These are phyloP conservation scores for Eulemur albifrons DNA, from an alignment of 2,797 vertebrate species.

Conservation along the genomic window DNA sequence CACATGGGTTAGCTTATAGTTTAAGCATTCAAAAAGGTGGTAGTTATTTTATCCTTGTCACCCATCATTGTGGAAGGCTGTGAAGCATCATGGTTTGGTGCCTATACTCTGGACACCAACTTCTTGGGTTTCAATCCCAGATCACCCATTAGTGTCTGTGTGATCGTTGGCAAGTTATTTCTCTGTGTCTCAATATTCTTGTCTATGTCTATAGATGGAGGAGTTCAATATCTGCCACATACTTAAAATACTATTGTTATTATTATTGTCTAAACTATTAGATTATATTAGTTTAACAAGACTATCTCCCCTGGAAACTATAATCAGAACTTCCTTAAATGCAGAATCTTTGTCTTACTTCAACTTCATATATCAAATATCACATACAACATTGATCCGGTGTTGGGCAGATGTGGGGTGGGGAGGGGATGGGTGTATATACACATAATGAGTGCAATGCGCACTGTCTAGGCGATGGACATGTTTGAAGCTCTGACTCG, in stretches of 20 bases:
- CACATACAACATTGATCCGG: neutral
- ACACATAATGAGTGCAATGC: too few species aligned
- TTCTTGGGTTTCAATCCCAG: neutral
- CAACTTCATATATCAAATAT: neutral
- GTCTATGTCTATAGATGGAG: neutral
- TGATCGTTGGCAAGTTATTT: neutral
- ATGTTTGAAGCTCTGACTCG: too few species aligned
- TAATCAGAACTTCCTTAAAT: neutral
- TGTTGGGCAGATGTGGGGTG: too few species aligned
- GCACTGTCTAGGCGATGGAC: too few species aligned
- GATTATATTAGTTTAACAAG: neutral
- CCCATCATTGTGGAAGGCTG: neutral
- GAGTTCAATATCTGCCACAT: neutral
- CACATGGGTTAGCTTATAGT: neutral
- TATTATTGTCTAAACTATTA: neutral
- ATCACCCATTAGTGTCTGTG: neutral
- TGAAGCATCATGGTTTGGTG: neutral
- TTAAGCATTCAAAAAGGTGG: neutral
- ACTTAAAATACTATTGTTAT: neutral
- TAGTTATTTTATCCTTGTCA: neutral
- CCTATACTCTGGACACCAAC: neutral
- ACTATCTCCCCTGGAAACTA: neutral
- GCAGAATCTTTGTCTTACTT: neutral
- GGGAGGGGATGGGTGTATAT: too few species aligned
- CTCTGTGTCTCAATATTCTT: neutral